Evolutionary conservation across 2,113 vertebrate species (phyloP).

Genomic region (Sphyrna mokarran): DNA sequence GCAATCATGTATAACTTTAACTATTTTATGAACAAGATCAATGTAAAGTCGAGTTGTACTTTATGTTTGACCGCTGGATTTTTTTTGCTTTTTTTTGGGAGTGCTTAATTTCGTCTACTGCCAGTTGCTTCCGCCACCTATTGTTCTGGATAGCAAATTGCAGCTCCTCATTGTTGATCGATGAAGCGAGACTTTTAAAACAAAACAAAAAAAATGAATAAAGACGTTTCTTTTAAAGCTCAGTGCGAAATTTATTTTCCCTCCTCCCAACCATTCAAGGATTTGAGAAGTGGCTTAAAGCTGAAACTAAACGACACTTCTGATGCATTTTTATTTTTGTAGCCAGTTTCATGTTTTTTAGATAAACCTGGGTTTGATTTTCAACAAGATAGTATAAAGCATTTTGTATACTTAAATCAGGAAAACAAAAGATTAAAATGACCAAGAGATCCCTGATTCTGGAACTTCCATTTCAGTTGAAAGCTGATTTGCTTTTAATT

Average conservation of each 20-base stretch:
- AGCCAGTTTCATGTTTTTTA: background rate
- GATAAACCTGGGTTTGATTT: background rate
- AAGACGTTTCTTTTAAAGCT: constrained; percentile 18
- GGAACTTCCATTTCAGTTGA: background rate
- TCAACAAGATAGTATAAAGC: background rate
- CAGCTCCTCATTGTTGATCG: constrained; percentile 33
- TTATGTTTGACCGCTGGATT: constrained; percentile 26
- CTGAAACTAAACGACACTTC: background rate
- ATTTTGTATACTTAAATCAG: background rate
- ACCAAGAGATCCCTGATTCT: background rate
- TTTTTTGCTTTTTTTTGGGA: constrained; percentile 3
- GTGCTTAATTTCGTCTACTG: constrained; percentile 29
- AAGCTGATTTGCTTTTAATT: background rate
- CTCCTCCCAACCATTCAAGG: background rate
- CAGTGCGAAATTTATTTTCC: background rate
- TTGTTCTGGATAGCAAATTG: background rate
- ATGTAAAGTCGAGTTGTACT: constrained; percentile 26
- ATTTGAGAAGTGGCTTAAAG: background rate
- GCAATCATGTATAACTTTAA: constrained; percentile 31
- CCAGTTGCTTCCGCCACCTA: constrained; percentile 21
- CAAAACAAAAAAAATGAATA: constrained; percentile 25
- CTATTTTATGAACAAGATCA: constrained; percentile 29
- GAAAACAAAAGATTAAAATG: background rate
- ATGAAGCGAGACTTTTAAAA: constrained; percentile 36
- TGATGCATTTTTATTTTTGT: background rate